Base-by-base conservation (phyloP, 92 coral and sea anemone species). In the Palythoa grandis region DNA sequence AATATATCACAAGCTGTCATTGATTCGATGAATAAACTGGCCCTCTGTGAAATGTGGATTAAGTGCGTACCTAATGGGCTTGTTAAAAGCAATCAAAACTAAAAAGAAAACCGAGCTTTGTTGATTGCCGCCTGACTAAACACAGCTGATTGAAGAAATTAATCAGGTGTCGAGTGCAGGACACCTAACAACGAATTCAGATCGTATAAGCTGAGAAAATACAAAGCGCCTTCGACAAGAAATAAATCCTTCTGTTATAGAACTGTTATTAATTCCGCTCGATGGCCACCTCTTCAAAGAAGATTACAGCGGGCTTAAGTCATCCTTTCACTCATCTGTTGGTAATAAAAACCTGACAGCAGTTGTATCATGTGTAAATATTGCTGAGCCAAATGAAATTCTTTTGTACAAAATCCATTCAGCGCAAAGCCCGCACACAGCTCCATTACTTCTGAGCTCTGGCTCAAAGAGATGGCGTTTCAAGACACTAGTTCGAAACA, bases 21-120 rank as follows among this genome's bases (percentile, higher is more conserved):
- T 66, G 85, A 80, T 67, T 80, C 85, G 75, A 65, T 80, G 85
- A 80, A 80, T 80, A 80, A 80, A 80, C 85, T 80, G 47, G 72
- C 74, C 60, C 60, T 40, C 75, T 80, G 58, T 80, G 85, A 80
- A 80, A 80, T 52, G 85, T 25, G 85, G 85, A 80, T 80, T 80
- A 80, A 67, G 85, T 70, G 85, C 52, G 74, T 63, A 86, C 74
- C 88, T 94, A 94, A 94, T 90, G 95, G 95, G 85, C 89, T 74
- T 85, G 90, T 86, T 88, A 79, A 92, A 91, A 84, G 98, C 89
- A 94, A 92, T 93, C 95, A 94, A 94, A 88, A 82, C 91, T 84
- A 92, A 89, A 88, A 89, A 85, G 94, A 93, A 91, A 91, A 89
- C 88, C 92, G 92, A 93, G 87, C 94, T 87, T 82, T 84, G 88